These are phyloP conservation scores for Volucella inflata DNA, from an alignment of 2,888 invertebrate species.

Conservation along the genomic window DNA sequence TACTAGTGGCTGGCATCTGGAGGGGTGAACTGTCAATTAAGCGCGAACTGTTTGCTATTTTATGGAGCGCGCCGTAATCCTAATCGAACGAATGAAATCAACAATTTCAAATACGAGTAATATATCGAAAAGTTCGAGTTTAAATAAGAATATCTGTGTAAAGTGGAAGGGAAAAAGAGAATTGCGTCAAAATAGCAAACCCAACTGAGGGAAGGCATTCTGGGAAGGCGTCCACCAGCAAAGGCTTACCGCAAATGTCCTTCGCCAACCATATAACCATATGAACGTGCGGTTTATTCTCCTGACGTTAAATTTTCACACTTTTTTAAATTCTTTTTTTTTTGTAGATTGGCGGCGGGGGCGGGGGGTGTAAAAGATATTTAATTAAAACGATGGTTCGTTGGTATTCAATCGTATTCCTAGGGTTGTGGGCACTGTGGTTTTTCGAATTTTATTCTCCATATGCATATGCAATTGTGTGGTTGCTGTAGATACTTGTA, in stretches of 20 bases:
- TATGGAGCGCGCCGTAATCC: slow-evolving; percentile 24
- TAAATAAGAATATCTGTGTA: slow-evolving; percentile 1
- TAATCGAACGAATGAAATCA: slow-evolving; percentile 6
- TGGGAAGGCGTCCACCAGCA: slow-evolving; percentile 45
- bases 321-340: slow-evolving; percentile 49
- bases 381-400: slow-evolving; percentile 64
- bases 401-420: slow-evolving; percentile 24
- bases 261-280: slow-evolving; percentile 51
- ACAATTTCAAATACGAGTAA: slow-evolving; percentile 13
- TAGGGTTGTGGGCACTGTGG: slow-evolving; percentile 24
- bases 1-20: slow-evolving; percentile 9
- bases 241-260: slow-evolving; percentile 65
- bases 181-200: slow-evolving; percentile 7
- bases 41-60: slow-evolving; percentile 46
- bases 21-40: slow-evolving; percentile 52
- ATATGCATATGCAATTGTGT: background rate
- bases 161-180: background rate
- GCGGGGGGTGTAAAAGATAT: slow-evolving; percentile 25
- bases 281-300: slow-evolving; percentile 62
- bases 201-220: background rate
- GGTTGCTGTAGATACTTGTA: background rate
- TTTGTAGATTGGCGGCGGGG: background rate
- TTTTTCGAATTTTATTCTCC: slow-evolving; percentile 1
- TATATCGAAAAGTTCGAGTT: slow-evolving; percentile 14
- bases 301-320: slow-evolving; percentile 63